These are phyloP conservation scores for Antedon mediterranea DNA, from an alignment of 53 echinoderm and acorn worm genomes.

Conservation along the genomic window DNA sequence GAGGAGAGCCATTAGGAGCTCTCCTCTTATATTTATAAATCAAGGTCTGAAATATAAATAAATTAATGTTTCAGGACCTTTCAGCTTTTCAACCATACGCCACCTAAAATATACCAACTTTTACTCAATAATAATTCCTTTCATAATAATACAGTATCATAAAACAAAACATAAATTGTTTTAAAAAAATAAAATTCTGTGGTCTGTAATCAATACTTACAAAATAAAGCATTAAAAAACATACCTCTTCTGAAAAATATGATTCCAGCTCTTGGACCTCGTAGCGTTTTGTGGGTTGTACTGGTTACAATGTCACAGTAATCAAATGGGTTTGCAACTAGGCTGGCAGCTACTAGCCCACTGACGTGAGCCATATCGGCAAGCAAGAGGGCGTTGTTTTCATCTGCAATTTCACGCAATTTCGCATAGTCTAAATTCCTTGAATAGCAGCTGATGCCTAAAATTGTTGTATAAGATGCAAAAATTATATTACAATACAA, in stretches of 20 bases:
- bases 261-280: conserved; percentile 79
- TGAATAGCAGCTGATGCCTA: conserved; percentile 93
- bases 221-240: neutral
- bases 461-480: neutral
- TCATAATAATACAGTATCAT: too few relatives aligned
- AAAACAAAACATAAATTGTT: too few relatives aligned
- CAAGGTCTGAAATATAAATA: too few relatives aligned
- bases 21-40: too few relatives aligned
- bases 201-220: too few relatives aligned
- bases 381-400: conserved; percentile 58
- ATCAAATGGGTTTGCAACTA: conserved; percentile 60
- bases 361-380: conserved; percentile 96
- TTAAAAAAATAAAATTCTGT: too few relatives aligned
- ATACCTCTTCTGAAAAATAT: conserved; percentile 94
- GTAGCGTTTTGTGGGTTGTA: conserved; percentile 88
- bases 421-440: conserved; percentile 78
- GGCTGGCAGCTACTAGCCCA: conserved; percentile 61
- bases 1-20: too few relatives aligned
- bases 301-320: conserved; percentile 91
- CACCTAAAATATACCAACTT: too few relatives aligned
- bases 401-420: conserved; percentile 55
- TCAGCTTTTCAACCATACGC: too few relatives aligned
- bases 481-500: too few relatives aligned
- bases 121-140: too few relatives aligned
- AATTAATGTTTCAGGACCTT: too few relatives aligned